Conservation (phyloP, 2,797 vertebrate species). For the Gallinago nigripennis region DNA sequence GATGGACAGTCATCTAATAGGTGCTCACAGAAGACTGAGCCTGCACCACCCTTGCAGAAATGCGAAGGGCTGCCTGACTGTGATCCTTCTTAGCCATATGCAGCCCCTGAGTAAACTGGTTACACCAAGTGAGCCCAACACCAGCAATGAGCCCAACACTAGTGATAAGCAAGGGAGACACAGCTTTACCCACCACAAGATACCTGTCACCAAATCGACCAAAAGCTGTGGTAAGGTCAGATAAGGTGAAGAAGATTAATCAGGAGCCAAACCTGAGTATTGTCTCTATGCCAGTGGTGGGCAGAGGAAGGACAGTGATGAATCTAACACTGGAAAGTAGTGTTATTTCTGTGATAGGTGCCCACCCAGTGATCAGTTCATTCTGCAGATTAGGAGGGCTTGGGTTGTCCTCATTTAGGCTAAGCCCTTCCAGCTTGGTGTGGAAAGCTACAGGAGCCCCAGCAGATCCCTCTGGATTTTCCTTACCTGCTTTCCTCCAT, state of each 20-base stretch:
- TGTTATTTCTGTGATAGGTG: background rate
- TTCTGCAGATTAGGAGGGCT: background rate
- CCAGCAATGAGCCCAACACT: background rate
- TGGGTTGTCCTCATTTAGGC: background rate
- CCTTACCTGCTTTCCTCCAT: background rate
- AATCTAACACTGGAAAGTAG: background rate
- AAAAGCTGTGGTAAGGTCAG: background rate
- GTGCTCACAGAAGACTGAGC: background rate
- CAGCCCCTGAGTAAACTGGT: background rate
- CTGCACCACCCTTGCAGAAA: background rate
- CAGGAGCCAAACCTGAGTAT: background rate
- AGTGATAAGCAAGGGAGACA: background rate
- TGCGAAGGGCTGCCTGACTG: background rate
- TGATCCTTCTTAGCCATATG: background rate
- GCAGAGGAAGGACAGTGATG: background rate
- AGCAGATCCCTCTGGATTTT: background rate
- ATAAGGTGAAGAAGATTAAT: background rate
- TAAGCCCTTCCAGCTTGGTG: background rate
- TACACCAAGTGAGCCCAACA: background rate
- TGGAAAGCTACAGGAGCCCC: background rate
- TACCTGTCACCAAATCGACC: background rate
- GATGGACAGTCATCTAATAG: background rate
- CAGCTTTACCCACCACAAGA: background rate
- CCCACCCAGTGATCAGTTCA: background rate
- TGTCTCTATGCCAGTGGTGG: background rate